phyloP scores from a whole-genome alignment of 2,113 vertebrate genomes.

The Paracanthobrama guichenoti region DNA sequence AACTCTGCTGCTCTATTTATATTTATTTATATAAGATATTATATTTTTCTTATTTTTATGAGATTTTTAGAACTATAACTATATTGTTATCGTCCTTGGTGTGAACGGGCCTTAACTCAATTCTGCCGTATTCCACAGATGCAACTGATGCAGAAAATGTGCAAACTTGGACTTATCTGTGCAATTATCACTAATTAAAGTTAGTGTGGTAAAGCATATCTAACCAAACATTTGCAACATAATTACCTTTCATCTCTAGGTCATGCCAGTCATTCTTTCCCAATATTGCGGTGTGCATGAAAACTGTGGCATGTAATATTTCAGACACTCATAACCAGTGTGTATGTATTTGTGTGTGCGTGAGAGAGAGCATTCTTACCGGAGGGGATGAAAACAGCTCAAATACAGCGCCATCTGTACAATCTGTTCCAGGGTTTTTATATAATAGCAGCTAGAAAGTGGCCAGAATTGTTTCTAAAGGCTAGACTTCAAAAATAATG shows the following conservation, averaged over 20 bases:
- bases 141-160: neutral
- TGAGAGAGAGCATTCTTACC: neutral
- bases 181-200: neutral
- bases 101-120: neutral
- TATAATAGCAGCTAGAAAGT: slow-evolving; percentile 22
- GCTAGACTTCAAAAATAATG: slow-evolving; percentile 1
- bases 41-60: too few species aligned
- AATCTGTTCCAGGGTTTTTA: slow-evolving; percentile 40
- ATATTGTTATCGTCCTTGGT: too few species aligned
- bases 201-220: neutral
- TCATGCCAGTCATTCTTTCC: neutral
- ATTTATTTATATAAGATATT: too few species aligned
- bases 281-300: slow-evolving; percentile 17
- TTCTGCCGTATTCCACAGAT: neutral
- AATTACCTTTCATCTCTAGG: neutral
- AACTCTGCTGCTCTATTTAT: too few species aligned
- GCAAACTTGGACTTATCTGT: neutral
- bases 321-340: slow-evolving; percentile 14
- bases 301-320: slow-evolving; percentile 31
- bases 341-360: slow-evolving; percentile 2
- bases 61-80: too few species aligned
- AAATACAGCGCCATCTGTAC: slow-evolving; percentile 36
- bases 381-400: slow-evolving; percentile 33
- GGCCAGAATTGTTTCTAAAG: slow-evolving; percentile 39
- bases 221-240: slow-evolving; percentile 5